Conservation (phyloP, 2,797 vertebrate species). For the Hipposideros larvatus region DNA sequence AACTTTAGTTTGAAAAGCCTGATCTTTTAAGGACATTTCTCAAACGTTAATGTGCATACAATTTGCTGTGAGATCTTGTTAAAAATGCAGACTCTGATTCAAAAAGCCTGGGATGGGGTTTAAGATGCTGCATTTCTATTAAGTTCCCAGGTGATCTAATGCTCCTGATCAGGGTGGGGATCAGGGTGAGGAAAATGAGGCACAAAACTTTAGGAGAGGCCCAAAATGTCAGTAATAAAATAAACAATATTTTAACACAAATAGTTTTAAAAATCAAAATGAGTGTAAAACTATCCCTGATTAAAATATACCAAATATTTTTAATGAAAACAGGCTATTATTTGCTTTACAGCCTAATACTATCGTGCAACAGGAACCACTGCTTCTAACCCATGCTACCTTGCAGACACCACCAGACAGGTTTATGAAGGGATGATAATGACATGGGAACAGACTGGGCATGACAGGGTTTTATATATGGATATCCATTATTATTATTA, state of each 20-base stretch:
- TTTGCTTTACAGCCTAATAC: not conserved
- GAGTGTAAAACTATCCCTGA: not conserved
- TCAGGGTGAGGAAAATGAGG: not conserved
- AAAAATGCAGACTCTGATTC: not conserved
- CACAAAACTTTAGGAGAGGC: not conserved
- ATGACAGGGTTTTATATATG: not conserved
- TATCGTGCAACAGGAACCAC: not conserved
- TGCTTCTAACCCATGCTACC: too few species aligned
- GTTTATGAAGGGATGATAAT: not conserved
- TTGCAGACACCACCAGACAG: accelerated
- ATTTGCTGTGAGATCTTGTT: not conserved
- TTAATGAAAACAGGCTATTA: not conserved
- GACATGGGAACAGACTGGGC: not conserved
- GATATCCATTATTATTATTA: not conserved
- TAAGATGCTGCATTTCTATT: not conserved
- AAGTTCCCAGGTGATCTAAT: not conserved
- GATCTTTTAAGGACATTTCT: not conserved
- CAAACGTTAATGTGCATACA: not conserved
- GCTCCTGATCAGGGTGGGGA: too few species aligned
- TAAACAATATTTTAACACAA: not conserved
- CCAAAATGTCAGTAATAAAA: not conserved
- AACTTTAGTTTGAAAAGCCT: not conserved
- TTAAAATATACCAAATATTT: not conserved
- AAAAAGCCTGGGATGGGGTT: not conserved
- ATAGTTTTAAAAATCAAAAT: not conserved